Evolutionary conservation across 1,140 invertebrate genomes (phyloP), one percentile per base, ranked within the genome.

Genomic region (Bombus confusus): DNA sequence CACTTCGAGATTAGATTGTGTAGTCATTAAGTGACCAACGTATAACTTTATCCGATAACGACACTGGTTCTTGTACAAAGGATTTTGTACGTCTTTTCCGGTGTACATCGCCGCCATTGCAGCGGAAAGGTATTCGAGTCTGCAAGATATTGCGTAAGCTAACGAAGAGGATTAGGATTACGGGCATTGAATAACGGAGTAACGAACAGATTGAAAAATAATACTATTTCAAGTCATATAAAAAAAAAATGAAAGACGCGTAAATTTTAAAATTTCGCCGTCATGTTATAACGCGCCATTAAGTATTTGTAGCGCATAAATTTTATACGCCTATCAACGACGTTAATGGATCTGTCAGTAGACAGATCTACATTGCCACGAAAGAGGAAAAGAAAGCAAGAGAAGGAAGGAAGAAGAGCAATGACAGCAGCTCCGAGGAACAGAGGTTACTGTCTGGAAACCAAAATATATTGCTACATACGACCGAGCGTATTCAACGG

Each of bases 261-360:
- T 8, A 8, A 15, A n/a, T 28, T 28, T 31, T 22, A 1, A 15
- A 28, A 28, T 28, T 15, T 1, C 2, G 25, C 12, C 39, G 13
- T 52, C 47, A 0, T 18, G 6, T 52, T 52, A 31, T 34, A 28
- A 59, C 47, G n/a, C 6, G 12, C 66, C 41, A 43, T 64, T 74
- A 52, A 52, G 1, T 52, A 74, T 74, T 74, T 31, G 12, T 47
- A 25, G 13, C 22, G 1, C 0, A 3, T 69, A 43, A 22, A 62
- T 69, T 0, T 41, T 47, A 8, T 5, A 22, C 18, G 28, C 25
- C 41, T 73, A 81, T 82, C 71, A 39, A 66, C 31, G 52, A 43
- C 31, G 62, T 68, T 74, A 81, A 85, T 85, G 79, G 62, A 82
- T 82, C 47, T 52, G 79, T 76, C 62, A 28, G 41, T 85, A 31